Evolutionary conservation across 2,797 vertebrate genomes (phyloP).

Genomic region (Myotis planiceps): DNA sequence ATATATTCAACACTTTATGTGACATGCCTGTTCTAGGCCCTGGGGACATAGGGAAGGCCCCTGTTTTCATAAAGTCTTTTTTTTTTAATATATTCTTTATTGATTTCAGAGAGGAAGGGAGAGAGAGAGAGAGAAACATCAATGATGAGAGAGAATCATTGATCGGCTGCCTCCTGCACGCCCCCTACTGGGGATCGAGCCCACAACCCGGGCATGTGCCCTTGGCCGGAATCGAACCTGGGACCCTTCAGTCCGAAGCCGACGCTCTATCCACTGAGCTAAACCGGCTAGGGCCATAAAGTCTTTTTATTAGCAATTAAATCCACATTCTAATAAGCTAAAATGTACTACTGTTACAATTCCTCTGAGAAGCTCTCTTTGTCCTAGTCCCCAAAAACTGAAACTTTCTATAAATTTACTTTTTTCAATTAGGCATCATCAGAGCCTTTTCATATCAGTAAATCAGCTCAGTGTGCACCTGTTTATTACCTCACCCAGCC

Average conservation of each 20-base stretch:
- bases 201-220: too few species aligned
- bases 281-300: background rate
- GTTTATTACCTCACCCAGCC: background rate
- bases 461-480: background rate
- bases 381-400: background rate
- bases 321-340: background rate
- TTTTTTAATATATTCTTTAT: too few species aligned
- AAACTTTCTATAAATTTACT: background rate
- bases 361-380: background rate
- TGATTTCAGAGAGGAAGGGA: too few species aligned
- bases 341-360: background rate
- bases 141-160: too few species aligned
- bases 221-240: too few species aligned
- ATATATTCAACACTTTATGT: background rate
- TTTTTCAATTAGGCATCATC: background rate
- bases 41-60: background rate
- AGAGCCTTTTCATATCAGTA: background rate
- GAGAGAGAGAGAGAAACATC: too few species aligned
- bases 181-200: too few species aligned
- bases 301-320: background rate
- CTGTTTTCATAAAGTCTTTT: background rate
- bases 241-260: too few species aligned
- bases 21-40: background rate
- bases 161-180: too few species aligned
- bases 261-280: too few species aligned